phyloP scores from a whole-genome alignment of 2,113 vertebrate species.

The Cettia cetti region DNA sequence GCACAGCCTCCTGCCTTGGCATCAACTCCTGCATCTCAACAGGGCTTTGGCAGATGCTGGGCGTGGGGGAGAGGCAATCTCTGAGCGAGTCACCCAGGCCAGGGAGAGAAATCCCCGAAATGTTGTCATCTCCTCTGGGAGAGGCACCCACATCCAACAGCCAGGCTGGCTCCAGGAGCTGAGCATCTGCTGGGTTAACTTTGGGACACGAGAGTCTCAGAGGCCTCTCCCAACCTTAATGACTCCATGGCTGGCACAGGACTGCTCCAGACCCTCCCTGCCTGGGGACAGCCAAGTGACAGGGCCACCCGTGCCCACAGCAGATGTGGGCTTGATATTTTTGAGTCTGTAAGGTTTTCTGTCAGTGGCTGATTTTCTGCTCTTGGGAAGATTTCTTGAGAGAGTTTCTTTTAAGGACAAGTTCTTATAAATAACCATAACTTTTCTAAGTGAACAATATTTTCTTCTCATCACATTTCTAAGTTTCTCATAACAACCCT shows the following conservation, averaged over 20 bases:
- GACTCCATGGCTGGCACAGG: neutral
- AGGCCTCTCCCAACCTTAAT: neutral
- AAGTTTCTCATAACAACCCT: too few relatives aligned
- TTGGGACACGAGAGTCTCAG: neutral
- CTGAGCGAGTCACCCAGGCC: neutral
- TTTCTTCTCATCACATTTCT: too few relatives aligned
- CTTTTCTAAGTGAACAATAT: too few relatives aligned
- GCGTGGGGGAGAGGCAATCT: neutral
- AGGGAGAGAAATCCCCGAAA: neutral
- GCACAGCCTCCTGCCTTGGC: neutral
- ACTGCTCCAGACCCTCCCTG: neutral
- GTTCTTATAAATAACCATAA: too few relatives aligned
- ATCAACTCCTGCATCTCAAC: rapidly evolving
- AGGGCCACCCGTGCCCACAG: neutral
- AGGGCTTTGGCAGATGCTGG: neutral
- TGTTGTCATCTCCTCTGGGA: rapidly evolving
- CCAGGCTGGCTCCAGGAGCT: neutral
- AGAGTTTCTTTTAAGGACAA: too few relatives aligned
- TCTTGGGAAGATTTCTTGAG: too few relatives aligned
- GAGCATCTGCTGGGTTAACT: neutral
- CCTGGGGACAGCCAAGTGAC: neutral
- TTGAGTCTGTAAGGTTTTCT: too few relatives aligned
- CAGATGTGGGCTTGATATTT: too few relatives aligned
- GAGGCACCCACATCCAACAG: neutral
- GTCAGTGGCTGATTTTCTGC: too few relatives aligned